A percentile compares a stretch with the other conserved stretches of the same genome.
Conservation (phyloP, 2,888 invertebrate species). For the Acleris literana region DNA sequence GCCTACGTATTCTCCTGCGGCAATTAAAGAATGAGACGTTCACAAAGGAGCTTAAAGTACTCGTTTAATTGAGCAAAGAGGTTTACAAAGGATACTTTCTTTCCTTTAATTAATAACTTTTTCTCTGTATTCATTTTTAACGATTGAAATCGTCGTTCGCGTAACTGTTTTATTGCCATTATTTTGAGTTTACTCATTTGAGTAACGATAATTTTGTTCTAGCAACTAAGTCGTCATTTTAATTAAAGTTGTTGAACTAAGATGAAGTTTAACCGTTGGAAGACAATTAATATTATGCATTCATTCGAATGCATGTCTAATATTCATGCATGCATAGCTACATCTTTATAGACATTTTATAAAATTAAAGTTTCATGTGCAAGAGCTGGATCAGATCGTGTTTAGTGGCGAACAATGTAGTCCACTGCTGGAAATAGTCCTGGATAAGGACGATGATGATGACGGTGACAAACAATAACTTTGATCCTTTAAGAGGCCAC, state of each 20-base stretch:
- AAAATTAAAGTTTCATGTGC: too few relatives aligned
- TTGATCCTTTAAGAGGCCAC: too few relatives aligned
- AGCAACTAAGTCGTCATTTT: not conserved
- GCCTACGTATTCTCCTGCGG: constrained; percentile 36
- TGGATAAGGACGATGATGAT: too few relatives aligned
- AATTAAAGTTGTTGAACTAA: not conserved
- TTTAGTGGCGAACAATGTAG: too few relatives aligned
- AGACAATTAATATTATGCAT: too few relatives aligned
- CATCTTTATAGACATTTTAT: too few relatives aligned
- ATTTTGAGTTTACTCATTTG: constrained; percentile 11
- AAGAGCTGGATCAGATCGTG: too few relatives aligned
- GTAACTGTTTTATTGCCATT: constrained; percentile 12
- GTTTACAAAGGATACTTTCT: constrained; percentile 39
- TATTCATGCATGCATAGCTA: too few relatives aligned
- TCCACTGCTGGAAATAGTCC: too few relatives aligned
- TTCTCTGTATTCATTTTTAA: constrained; percentile 30
- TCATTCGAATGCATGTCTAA: too few relatives aligned
- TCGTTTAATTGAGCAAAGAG: constrained; percentile 41
- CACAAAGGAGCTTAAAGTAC: constrained; percentile 40
- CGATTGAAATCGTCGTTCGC: constrained; percentile 22
- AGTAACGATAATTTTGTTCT: not conserved
- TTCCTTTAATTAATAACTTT: constrained; percentile 38
- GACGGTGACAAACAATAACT: too few relatives aligned
- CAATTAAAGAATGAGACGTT: constrained; percentile 41
- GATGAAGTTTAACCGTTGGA: too few relatives aligned